Percentiles rank a stretch among this genome's conserved stretches.
These are phyloP conservation scores for Hypocryptadius cinnamomeus DNA, from an alignment of 2,113 vertebrate genomes.

Conservation along the genomic window DNA sequence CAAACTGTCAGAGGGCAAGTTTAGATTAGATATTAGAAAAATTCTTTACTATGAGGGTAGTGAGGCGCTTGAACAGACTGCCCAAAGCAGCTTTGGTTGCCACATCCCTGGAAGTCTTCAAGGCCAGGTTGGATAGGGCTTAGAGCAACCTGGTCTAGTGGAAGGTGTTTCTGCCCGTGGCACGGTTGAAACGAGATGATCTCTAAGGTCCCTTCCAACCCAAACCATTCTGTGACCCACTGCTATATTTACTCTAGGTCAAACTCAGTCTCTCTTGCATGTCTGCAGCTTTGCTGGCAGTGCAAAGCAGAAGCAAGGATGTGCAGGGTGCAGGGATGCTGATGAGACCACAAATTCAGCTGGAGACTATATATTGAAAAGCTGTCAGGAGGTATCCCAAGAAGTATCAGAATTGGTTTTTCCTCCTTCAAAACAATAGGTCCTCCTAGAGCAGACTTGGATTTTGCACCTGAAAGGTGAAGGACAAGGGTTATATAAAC, in stretches of 20 bases:
- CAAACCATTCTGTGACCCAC: background rate
- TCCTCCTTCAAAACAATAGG: background rate
- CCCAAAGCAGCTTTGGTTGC: background rate
- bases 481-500: background rate
- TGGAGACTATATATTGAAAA: background rate
- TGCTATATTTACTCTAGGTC: background rate
- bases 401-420: background rate
- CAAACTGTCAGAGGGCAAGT: background rate
- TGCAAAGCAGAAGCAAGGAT: background rate
- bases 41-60: background rate
- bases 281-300: background rate
- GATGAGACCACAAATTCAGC: background rate
- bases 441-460: background rate
- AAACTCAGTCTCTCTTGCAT: background rate
- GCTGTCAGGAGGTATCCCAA: background rate
- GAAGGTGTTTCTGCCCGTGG: background rate
- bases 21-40: background rate
- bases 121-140: background rate
- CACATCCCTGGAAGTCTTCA: background rate
- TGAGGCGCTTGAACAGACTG: background rate
- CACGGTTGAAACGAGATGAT: background rate
- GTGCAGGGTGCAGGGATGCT: background rate
- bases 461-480: background rate
- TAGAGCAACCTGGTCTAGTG: background rate
- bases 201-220: background rate